Evolutionary conservation across 2,113 vertebrate genomes (phyloP).

Genomic region (Pseudois nayaur): DNA sequence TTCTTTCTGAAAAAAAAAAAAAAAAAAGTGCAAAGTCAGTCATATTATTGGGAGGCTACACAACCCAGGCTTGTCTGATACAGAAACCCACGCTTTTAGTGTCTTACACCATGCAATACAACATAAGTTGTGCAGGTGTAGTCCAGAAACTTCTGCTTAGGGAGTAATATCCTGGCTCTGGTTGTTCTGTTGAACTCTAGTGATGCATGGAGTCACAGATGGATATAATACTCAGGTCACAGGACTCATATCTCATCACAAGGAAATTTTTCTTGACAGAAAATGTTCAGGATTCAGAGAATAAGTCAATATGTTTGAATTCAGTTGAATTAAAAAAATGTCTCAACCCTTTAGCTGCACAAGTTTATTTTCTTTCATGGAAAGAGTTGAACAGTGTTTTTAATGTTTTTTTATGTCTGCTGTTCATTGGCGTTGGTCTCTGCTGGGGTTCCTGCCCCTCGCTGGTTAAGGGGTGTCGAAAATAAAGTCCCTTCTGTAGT

Average conservation of each 20-base stretch:
- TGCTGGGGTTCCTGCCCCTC: background rate
- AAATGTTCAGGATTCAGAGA: background rate
- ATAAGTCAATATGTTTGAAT: background rate
- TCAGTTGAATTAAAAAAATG: background rate
- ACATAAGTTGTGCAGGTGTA: background rate
- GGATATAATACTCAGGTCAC: background rate
- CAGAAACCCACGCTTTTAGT: background rate
- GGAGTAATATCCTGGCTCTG: background rate
- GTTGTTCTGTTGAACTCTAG: background rate
- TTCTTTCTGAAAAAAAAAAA: background rate
- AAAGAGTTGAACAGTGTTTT: background rate
- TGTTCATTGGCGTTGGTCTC: background rate
- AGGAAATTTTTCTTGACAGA: background rate
- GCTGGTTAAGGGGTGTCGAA: background rate
- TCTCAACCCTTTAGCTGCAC: background rate
- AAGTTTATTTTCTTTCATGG: background rate
- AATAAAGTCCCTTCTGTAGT: background rate
- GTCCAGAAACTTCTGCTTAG: background rate
- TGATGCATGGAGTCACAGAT: background rate
- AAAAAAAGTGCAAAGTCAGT: background rate
- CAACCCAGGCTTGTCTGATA: background rate
- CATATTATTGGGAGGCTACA: background rate
- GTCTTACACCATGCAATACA: background rate
- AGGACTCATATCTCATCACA: background rate
- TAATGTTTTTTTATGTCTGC: background rate